These are phyloP conservation scores for Drosophila orena DNA, from an alignment of 1,140 invertebrate species.

Conservation along the genomic window DNA sequence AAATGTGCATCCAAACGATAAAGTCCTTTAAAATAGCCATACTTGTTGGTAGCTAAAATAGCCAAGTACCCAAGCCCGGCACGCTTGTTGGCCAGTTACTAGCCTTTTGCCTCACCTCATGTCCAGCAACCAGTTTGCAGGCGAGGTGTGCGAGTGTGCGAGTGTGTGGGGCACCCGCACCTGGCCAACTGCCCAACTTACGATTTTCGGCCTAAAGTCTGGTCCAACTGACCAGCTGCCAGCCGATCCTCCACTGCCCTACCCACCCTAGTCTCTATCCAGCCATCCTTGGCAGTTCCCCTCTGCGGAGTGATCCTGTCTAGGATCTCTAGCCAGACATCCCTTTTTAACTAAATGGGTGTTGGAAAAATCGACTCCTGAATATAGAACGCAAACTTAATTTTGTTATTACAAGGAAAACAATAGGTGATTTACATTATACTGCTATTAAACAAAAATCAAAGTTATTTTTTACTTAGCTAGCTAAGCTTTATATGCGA, in stretches of 20 bases:
- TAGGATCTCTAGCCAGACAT: constrained; percentile 19
- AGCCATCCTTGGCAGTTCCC: constrained; percentile 13
- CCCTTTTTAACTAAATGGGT: background rate
- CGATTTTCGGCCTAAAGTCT: constrained; percentile 40
- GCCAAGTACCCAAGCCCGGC: constrained; percentile 15
- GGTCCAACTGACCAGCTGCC: constrained; percentile 60
- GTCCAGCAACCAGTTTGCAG: constrained; percentile 61
- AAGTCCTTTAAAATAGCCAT: background rate
- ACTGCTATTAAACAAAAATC: too few species aligned
- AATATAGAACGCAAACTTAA: background rate
- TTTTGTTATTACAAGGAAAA: too few species aligned
- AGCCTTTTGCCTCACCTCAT: constrained; percentile 49
- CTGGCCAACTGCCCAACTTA: constrained; percentile 81
- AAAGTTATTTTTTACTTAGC: too few species aligned
- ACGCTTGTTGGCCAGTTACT: constrained; percentile 24
- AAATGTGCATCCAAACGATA: background rate
- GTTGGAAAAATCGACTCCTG: constrained; percentile 1
- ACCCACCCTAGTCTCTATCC: constrained; percentile 19
- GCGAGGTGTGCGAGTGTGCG: constrained; percentile 44
- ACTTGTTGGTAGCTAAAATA: constrained; percentile 3
- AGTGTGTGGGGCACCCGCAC: constrained; percentile 77
- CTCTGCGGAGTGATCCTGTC: constrained; percentile 20
- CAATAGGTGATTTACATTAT: too few species aligned
- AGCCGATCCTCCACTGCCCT: constrained; percentile 34
- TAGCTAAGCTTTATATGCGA: too few species aligned